Percentiles rank a stretch among this genome's conserved stretches.
phyloP scores from a whole-genome alignment of 2,888 invertebrate species.

The Scotopteryx bipunctaria region DNA sequence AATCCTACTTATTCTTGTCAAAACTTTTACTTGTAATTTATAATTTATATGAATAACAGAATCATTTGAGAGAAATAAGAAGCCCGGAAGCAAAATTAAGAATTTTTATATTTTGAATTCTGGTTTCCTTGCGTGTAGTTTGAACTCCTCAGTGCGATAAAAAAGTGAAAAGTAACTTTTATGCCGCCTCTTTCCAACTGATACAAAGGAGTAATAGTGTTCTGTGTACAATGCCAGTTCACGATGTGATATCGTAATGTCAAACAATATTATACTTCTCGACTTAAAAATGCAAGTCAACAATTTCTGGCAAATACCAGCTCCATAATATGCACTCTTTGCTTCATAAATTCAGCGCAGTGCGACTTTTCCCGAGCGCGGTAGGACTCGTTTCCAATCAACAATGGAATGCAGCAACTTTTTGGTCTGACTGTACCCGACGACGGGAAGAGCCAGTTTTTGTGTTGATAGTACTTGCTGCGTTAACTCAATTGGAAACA shows the following conservation, averaged over 20 bases:
- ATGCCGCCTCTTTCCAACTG: too few relatives aligned
- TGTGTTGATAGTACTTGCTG: conserved; percentile 48
- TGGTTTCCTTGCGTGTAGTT: background rate
- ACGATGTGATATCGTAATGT: too few relatives aligned
- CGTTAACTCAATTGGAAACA: conserved; percentile 59
- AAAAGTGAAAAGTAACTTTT: too few relatives aligned
- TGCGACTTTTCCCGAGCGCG: conserved; percentile 71
- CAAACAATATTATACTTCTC: too few relatives aligned
- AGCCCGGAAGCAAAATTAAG: too few relatives aligned
- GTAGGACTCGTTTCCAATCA: conserved; percentile 76
- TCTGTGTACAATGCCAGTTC: too few relatives aligned
- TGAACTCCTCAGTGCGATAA: background rate
- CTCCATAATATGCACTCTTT: conserved; percentile 49
- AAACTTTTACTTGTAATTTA: too few relatives aligned
- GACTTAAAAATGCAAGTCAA: too few relatives aligned
- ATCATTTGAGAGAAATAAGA: too few relatives aligned
- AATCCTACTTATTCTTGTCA: too few relatives aligned
- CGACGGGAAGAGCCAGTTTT: conserved; percentile 65
- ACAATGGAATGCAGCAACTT: conserved; percentile 77
- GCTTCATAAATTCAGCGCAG: conserved; percentile 50
- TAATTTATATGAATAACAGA: too few relatives aligned
- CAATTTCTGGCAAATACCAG: conserved; percentile 54
- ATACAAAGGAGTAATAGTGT: too few relatives aligned
- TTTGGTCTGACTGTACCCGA: conserved; percentile 63
- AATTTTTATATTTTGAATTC: background rate